Conservation (phyloP, 2,113 vertebrate species). For the Chloroceryle aenea region DNA sequence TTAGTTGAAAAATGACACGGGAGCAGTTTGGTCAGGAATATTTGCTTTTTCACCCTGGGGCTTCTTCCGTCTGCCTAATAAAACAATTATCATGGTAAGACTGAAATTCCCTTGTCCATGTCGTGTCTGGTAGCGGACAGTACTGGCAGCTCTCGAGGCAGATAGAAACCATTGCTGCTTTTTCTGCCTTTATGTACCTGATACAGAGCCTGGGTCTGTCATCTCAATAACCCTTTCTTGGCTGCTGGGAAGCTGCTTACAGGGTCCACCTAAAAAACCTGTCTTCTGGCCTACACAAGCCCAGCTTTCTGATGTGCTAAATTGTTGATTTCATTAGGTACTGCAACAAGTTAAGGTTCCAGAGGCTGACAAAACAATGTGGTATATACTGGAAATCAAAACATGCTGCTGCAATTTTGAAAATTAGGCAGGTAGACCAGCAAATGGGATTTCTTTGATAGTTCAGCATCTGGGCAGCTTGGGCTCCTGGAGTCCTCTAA, state of each 20-base stretch:
- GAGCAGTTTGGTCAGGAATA: constrained; percentile 34
- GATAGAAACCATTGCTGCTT: not conserved
- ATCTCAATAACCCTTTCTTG: not conserved
- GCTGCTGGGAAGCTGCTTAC: not conserved
- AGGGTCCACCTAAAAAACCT: not conserved
- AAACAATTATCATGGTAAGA: constrained; percentile 31
- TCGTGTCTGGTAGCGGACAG: not conserved
- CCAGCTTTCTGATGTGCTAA: not conserved
- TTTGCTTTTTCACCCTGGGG: constrained; percentile 41
- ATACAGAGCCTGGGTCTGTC: not conserved
- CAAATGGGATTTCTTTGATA: not conserved
- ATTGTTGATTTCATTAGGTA: not conserved
- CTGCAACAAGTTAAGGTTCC: not conserved
- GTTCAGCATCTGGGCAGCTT: not conserved
- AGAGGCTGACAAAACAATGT: not conserved
- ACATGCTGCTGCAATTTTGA: not conserved
- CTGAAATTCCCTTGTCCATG: not conserved
- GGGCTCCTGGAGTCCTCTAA: not conserved
- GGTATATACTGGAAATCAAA: not conserved
- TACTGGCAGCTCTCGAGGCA: not conserved
- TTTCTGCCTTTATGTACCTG: not conserved
- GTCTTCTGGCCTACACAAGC: not conserved
- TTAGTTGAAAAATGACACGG: constrained; percentile 25
- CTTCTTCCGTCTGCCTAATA: constrained; percentile 48
- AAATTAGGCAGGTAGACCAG: not conserved